These are phyloP conservation scores for Rhingia campestris DNA, from an alignment of 2,888 invertebrate species.

Conservation along the genomic window DNA sequence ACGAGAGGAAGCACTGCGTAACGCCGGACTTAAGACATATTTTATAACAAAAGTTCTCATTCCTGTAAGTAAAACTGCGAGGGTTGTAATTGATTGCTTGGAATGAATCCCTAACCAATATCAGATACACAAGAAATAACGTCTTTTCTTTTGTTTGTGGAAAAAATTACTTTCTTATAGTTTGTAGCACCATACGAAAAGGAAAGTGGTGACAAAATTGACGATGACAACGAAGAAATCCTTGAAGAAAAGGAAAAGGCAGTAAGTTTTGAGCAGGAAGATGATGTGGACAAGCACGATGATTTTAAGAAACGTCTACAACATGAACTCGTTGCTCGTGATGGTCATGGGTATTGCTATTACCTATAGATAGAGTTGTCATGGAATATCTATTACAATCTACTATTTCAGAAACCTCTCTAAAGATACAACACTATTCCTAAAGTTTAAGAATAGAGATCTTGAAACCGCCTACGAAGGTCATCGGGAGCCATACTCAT, in stretches of 20 bases:
- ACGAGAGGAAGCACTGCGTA: slow-evolving; percentile 94
- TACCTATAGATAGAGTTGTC: neutral
- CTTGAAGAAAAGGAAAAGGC: slow-evolving; percentile 75
- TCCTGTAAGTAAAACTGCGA: slow-evolving; percentile 85
- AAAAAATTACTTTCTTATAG: slow-evolving; percentile 23
- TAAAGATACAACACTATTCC: slow-evolving; percentile 86
- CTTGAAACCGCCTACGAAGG: slow-evolving; percentile 87
- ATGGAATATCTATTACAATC: neutral
- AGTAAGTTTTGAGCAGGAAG: slow-evolving; percentile 83
- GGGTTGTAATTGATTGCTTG: slow-evolving; percentile 30
- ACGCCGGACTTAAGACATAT: slow-evolving; percentile 95
- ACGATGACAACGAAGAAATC: slow-evolving; percentile 70
- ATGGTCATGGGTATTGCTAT: slow-evolving; percentile 88
- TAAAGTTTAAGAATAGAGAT: slow-evolving; percentile 87
- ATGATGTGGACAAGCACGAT: slow-evolving; percentile 84
- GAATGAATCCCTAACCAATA: slow-evolving; percentile 4
- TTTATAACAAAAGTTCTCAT: slow-evolving; percentile 94
- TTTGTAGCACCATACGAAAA: slow-evolving; percentile 78
- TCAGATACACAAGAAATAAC: neutral
- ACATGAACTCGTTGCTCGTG: slow-evolving; percentile 92
- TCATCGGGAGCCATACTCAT: slow-evolving; percentile 87
- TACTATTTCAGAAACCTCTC: slow-evolving; percentile 83
- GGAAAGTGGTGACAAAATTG: slow-evolving; percentile 81
- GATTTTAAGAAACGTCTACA: slow-evolving; percentile 91
- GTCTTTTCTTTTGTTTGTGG: neutral